A percentile compares a stretch with the other conserved stretches of the same genome.
Conservation (phyloP, 2,113 vertebrate genomes). For the Menura novaehollandiae region DNA sequence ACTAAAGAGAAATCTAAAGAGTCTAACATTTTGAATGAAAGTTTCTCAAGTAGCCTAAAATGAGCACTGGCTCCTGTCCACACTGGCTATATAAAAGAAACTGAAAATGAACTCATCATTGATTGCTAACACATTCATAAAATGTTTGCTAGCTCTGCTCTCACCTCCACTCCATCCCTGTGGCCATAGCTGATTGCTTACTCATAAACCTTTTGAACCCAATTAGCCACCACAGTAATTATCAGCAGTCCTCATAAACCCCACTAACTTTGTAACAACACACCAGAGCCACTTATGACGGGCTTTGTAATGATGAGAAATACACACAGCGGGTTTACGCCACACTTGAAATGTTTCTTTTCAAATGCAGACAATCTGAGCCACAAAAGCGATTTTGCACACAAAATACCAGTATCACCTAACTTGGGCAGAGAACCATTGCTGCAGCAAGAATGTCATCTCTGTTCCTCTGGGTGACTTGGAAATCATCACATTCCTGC, state of each 20-base stretch:
- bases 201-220: background rate
- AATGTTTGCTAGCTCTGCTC: background rate
- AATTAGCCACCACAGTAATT: background rate
- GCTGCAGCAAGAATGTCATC: background rate
- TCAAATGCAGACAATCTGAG: background rate
- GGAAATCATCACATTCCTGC: background rate
- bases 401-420: background rate
- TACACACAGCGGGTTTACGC: accelerated
- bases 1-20: background rate
- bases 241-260: background rate
- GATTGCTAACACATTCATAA: background rate
- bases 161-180: background rate
- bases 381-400: background rate
- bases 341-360: background rate
- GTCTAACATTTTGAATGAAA: background rate
- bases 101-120: background rate
- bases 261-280: background rate
- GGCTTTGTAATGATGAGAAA: background rate
- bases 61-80: background rate
- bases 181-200: background rate
- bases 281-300: background rate
- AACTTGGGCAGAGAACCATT: background rate
- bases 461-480: background rate
- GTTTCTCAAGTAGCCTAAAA: background rate
- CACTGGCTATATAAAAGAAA: background rate